Base-by-base conservation (phyloP, 2,888 invertebrate species). In the Theodoxus fluviatilis region DNA sequence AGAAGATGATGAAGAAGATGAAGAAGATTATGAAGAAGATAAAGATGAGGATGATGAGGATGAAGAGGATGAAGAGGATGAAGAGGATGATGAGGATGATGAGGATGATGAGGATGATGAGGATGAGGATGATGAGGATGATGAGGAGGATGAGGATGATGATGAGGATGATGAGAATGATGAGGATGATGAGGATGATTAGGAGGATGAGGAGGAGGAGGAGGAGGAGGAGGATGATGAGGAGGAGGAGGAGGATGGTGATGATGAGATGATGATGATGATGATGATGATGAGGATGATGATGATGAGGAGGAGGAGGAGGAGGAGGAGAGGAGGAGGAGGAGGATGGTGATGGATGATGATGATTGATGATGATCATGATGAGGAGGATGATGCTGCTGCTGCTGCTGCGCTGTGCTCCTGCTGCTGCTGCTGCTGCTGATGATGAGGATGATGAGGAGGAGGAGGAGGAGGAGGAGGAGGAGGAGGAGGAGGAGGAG, bases 31-130 rank as follows among this genome's bases (percentile, higher is more conserved):
- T 43, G 43, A 43, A 43, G 55, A 55, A 55, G 55, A 55, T 15
- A 25, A 55, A 55, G 55, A n/a, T 15, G 55, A n/a, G 25, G 55
- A 55, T 22, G 55, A 55, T 22, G 55, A 55, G 7, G 55, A 55
- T 15, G 12, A 55, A 15, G 55, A 55, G 25, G 55, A 55, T 15
- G 55, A 43, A 43, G 12, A 43, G 15, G 43, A 43, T 43, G 43
- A 43, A 43, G 43, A 43, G 9, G 43, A 43, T n/a, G 43, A 43
- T 43, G 9, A 55, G 15, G 43, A 43, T 43, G 43, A 43, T 12
- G 43, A 43, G 9, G 55, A 55, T 22, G 55, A 55, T 22, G 18
- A 55, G 22, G n/a, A 15, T 15, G 7, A 15, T 7, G 15, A 18
- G 18, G 25, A 55, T 9, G 22, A 22, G 18, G 55, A 55, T 9